Percentiles rank a stretch among this genome's conserved stretches.
Conservation (phyloP, 2,797 vertebrate species). For the Argyrosomus regius region DNA sequence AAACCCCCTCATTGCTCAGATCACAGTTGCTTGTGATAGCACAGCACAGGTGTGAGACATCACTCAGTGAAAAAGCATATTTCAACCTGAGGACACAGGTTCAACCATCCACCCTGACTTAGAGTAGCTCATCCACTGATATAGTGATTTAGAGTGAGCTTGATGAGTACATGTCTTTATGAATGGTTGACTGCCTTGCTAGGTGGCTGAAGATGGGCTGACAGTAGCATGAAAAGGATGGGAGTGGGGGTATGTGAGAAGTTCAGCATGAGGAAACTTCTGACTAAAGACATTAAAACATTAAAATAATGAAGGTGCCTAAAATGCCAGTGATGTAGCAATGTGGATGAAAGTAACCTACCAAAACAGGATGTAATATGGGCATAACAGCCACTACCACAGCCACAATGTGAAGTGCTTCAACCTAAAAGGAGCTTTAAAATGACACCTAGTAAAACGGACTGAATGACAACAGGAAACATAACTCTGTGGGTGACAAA, state of each 20-base stretch:
- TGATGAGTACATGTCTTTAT: conserved; percentile 51
- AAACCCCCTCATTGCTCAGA: conserved; percentile 18
- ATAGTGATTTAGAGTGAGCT: conserved; percentile 29
- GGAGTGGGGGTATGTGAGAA: conserved; percentile 12
- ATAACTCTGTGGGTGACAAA: conserved; percentile 29
- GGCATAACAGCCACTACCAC: conserved; percentile 17
- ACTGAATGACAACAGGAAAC: conserved; percentile 44
- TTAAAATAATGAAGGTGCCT: conserved; percentile 3
- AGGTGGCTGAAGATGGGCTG: conserved; percentile 37
- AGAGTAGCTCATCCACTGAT: conserved; percentile 26
- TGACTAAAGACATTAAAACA: conserved; percentile 13
- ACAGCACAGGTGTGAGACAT: conserved; percentile 5
- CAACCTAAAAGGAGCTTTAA: conserved; percentile 11
- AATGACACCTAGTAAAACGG: conserved; percentile 17
- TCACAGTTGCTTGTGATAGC: background rate
- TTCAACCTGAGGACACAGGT: conserved; percentile 30
- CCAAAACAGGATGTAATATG: conserved; percentile 47
- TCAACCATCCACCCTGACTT: conserved; percentile 6
- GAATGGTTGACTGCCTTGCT: conserved; percentile 41
- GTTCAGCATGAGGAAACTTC: conserved; percentile 29
- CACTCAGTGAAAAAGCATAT: background rate
- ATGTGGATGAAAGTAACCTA: conserved; percentile 29
- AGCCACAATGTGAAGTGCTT: conserved; percentile 8
- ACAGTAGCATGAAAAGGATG: conserved; percentile 29
- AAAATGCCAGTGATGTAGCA: conserved; percentile 32